phyloP scores from a whole-genome alignment of 2,113 vertebrate genomes.

The Petaurus breviceps region DNA sequence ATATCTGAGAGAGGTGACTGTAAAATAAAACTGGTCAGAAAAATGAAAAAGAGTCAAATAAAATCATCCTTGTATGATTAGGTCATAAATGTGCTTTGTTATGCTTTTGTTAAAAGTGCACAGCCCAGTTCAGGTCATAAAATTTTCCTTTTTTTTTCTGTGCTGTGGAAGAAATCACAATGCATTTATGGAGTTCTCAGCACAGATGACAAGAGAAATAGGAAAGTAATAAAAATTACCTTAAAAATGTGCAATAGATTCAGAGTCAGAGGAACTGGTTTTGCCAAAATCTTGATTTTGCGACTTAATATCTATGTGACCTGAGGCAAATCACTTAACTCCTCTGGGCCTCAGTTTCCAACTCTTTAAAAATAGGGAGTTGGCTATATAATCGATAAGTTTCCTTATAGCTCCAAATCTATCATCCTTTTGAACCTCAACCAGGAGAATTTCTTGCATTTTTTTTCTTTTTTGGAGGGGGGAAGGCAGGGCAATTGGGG shows the following conservation, averaged over 20 bases:
- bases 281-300: neutral
- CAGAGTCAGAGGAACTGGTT: neutral
- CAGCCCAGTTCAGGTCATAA: neutral
- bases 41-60: constrained; percentile 10
- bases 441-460: neutral
- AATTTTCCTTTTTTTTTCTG: neutral
- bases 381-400: neutral
- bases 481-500: no score
- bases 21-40: neutral
- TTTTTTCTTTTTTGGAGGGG: no score
- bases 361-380: neutral
- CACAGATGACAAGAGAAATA: constrained; percentile 9
- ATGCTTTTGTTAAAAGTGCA: neutral
- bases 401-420: neutral
- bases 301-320: neutral
- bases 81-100: neutral
- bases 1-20: neutral
- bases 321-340: neutral
- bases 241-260: neutral
- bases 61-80: constrained; percentile 2
- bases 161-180: neutral
- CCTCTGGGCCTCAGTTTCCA: neutral
- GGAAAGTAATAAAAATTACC: constrained; percentile 33
- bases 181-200: neutral
- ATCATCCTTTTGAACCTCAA: neutral